A percentile compares a stretch with the other conserved stretches of the same genome.
Evolutionary conservation across 2,797 vertebrate species (phyloP).

Genomic region (Distichodus sexfasciatus): DNA sequence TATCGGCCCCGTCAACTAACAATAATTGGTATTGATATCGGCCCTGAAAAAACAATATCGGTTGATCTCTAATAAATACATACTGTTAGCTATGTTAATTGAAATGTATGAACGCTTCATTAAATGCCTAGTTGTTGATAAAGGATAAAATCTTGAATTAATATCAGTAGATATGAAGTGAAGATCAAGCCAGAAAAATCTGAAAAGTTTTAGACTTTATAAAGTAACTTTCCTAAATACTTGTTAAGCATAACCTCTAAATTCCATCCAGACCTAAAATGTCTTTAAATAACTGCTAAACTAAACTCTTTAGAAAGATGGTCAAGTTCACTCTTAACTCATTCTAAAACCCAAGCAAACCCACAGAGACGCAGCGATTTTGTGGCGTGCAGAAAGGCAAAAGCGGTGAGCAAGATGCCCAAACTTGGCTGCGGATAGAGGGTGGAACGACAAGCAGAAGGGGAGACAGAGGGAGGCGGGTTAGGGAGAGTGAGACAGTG

Average conservation of each 20-base stretch:
- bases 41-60: no score
- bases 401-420: conserved; percentile 23
- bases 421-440: conserved; percentile 20
- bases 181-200: no score
- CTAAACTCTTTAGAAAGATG: conserved; percentile 13
- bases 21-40: no score
- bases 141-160: no score
- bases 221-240: not conserved
- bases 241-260: not conserved
- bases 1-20: no score
- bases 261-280: not conserved
- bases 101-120: no score
- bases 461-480: conserved; percentile 13
- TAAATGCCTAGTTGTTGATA: no score
- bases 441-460: no score
- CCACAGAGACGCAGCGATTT: conserved; percentile 14
- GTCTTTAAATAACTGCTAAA: conserved; percentile 2
- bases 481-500: conserved; percentile 4
- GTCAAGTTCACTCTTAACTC: conserved; percentile 6
- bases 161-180: no score
- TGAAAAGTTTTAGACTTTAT: no score
- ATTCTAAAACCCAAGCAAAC: conserved; percentile 36
- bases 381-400: conserved; percentile 34
- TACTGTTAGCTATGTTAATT: no score
- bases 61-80: no score